Base-by-base conservation (phyloP, 2,888 invertebrate genomes). In the Crossocerus cetratus region DNA sequence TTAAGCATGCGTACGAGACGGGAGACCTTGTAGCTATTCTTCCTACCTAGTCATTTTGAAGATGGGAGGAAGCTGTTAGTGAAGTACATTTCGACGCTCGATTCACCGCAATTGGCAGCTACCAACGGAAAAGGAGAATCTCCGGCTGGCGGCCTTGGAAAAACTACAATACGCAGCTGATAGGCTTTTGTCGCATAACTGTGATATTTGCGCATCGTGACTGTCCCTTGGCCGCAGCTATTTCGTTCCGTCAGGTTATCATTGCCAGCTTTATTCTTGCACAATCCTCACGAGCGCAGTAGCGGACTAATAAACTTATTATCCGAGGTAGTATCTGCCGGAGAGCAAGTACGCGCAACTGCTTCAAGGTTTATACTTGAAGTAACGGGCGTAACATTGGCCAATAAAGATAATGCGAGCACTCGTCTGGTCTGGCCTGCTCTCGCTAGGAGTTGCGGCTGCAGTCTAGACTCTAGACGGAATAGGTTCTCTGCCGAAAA, bases 341-440 rank as follows among this genome's bases (percentile, higher is more conserved):
- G 49, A 2, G 32, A 13, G 3, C 14, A 49, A 16, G 16, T 16
- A 49, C 3, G 49, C 14, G 49, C n/a, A 49, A 32, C 8, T 49
- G 16, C 49, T 49, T 49, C 49, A 49, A 49, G 49, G 49, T 49
- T 8, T 49, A 49, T 49, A 14, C 49, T 49, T 49, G 49, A 49
- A 49, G 16, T 49, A 49, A 16, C 16, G 14, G n/a, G 49, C 49
- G 2, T 16, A 49, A 49, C 16, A 49, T 49, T 16, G 16, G 49
- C 16, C 16, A 49, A 49, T 16, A 49, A 32, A 49, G 49, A 49
- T 49, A 49, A 49, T 49, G 5, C 16, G 16, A 49, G 14, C 16
- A 13, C 16, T 16, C 49, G 14, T n/a, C 16, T 16, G 14, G 14
- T n/a, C n/a, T n/a, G n/a, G n/a, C n/a, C n/a, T n/a, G n/a, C n/a